Base-by-base conservation (phyloP, 1,140 invertebrate genomes). In the Drosophila biarmipes region DNA sequence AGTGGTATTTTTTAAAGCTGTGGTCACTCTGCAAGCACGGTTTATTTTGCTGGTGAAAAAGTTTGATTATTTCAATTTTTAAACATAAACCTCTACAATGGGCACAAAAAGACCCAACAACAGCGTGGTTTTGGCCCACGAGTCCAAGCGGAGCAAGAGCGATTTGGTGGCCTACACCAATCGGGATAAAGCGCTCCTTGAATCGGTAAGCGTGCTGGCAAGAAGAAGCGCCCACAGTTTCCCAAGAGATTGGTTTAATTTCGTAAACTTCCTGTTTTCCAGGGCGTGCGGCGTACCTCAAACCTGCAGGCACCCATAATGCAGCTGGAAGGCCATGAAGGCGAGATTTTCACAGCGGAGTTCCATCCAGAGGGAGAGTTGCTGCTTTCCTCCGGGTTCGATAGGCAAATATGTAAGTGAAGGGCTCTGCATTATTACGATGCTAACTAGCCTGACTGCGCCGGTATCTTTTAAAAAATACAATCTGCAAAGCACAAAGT, bases 291-390 rank as follows among this genome's bases (percentile, higher is more conserved):
- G 34, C 93, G 98, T 73, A 98, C 98, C 11, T 99, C 98, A 0
- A 96, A 95, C 77, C 93, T 99, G 0, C 93, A 96, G 89, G 96
- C 98, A 12, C 98, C 99, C 2, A 99, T 99, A 62, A 99, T 99
- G 98, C 93, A 98, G 14, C 92, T 99, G 24, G 97, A 98, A 91
- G 99, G 99, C 0, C 99, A 99, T 92, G 96, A 98, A 91, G 98
- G 98, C 34, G 99, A 99, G 92, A 96, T 99, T 72, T 99, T 98
- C 92, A 95, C 96, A 19, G 93, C 96, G 6, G 96, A 98, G 93
- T 99, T 99, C 93, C 98, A 99, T 92, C 98, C 98, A 2, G 98
- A 99, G 92, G 98, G 99, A 21, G 95, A 97, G 77, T 96, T 98
- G 91, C 92, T 99, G 19, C 97, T 98, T 8, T 98, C 98, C 0